Evolutionary conservation across 2,888 invertebrate species (phyloP), one percentile per base, ranked within the genome.

Genomic region (Leptarthrus brevirostris): DNA sequence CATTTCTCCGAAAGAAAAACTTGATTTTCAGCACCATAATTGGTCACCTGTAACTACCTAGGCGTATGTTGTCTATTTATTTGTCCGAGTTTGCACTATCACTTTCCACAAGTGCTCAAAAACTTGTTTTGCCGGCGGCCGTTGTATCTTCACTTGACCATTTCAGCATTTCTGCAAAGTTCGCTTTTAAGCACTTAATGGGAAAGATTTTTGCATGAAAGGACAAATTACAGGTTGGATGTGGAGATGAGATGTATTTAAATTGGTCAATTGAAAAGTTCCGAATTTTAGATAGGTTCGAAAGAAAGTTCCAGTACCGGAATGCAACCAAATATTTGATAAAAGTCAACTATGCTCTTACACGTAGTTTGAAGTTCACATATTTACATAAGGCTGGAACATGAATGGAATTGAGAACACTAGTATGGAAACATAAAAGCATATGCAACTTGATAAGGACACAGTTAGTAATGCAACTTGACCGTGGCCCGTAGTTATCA

Each of bases 31-130:
- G 18, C 5, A 36, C 18, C 58, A 36, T 58, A 58, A 58, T 36
- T 58, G 34, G 58, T 20, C 58, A 20, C 58, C 20, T 34, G 36
- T 18, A 18, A 18, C 14, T 10, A 18, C 6, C 49, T 6, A 49
- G 16, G 3, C 12, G 47, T 49, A 18, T 8, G 16, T 12, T 6
- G 6, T 16, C 49, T 18, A 49, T 49, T 49, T 16, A 20, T 2
- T 44, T n/a, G 20, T 36, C 5, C 44, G 4, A 44, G 22, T 64
- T 64, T 24, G 22, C 64, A 64, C 64, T 64, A 64, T 64, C 64
- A 64, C 64, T 64, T 64, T 64, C 44, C 64, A 44, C 64, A 24
- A 18, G 36, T 18, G 2, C 26, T 64, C 18, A 14, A 64, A 64
- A 64, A 64, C 64, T 47, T 36, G 40, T 24, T 20, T 64, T 22